Conservation (phyloP, 2,113 vertebrate genomes). For the Cinclus cinclus region DNA sequence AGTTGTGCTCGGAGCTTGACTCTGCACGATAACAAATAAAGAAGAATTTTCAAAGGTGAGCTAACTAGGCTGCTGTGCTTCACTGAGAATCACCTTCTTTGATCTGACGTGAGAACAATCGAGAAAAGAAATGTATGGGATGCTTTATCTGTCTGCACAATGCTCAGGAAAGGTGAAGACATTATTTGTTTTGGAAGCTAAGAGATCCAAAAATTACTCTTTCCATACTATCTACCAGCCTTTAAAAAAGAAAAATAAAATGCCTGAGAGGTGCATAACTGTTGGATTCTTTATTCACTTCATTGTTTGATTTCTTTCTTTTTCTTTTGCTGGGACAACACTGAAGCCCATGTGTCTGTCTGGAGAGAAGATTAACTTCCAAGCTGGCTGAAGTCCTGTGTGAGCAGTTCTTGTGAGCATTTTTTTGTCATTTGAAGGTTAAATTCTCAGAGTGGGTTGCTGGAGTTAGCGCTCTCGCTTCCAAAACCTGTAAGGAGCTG, state of each 20-base stretch:
- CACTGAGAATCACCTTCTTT: slow-evolving; percentile 52
- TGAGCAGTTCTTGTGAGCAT: neutral
- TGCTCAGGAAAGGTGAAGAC: slow-evolving; percentile 28
- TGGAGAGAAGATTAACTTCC: slow-evolving; percentile 34
- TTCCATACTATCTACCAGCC: neutral
- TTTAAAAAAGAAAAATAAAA: slow-evolving; percentile 37
- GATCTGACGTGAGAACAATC: slow-evolving; percentile 55
- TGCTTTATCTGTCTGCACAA: slow-evolving; percentile 32
- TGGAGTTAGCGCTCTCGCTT: slow-evolving; percentile 61
- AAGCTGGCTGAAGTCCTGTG: slow-evolving; percentile 19
- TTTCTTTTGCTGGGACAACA: neutral
- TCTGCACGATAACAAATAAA: slow-evolving; percentile 47
- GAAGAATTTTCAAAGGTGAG: slow-evolving; percentile 56
- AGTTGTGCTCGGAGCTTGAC: slow-evolving; percentile 28
- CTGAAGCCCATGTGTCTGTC: slow-evolving; percentile 1
- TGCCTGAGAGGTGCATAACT: neutral
- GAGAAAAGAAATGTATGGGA: slow-evolving; percentile 42
- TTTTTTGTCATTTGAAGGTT: slow-evolving; percentile 67
- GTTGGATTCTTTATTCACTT: neutral
- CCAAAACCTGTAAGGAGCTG: slow-evolving; percentile 60
- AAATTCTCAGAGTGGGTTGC: slow-evolving; percentile 58
- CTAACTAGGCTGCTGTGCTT: neutral
- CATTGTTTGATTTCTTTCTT: neutral
- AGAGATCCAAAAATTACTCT: slow-evolving; percentile 1
- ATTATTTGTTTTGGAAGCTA: slow-evolving; percentile 26